These are phyloP conservation scores for Palythoa grandiflora DNA, from an alignment of 92 coral and sea anemone species.

Conservation along the genomic window DNA sequence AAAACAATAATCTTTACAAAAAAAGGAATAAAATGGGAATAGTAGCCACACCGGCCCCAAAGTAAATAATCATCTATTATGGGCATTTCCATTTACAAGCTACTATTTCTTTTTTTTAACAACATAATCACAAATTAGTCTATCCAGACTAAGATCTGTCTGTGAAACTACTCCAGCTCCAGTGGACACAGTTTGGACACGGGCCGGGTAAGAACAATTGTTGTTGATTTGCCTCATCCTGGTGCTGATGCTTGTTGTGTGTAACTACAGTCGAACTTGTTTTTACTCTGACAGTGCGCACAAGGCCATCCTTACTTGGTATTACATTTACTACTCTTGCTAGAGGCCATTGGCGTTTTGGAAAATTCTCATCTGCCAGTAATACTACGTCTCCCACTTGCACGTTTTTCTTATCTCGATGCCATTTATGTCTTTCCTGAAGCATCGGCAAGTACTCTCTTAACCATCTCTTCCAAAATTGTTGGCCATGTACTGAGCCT, in stretches of 20 bases:
- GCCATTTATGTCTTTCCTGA: slow-evolving; percentile 48
- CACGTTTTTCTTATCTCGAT: slow-evolving; percentile 16
- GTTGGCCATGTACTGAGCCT: background rate
- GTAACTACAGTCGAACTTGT: slow-evolving; percentile 53
- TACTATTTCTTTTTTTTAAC: too few relatives aligned
- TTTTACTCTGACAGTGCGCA: slow-evolving; percentile 41
- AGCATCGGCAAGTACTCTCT: background rate
- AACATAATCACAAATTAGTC: too few relatives aligned
- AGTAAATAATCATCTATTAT: too few relatives aligned
- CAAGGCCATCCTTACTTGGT: slow-evolving; percentile 45
- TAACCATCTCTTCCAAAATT: background rate
- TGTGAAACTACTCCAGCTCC: slow-evolving; percentile 39
- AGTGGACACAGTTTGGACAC: slow-evolving; percentile 44
- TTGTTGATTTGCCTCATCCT: slow-evolving; percentile 24
- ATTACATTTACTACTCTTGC: slow-evolving; percentile 35
- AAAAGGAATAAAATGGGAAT: too few relatives aligned
- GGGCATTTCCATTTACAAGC: too few relatives aligned
- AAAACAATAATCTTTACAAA: too few relatives aligned
- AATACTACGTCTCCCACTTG: slow-evolving; percentile 50
- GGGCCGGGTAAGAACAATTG: slow-evolving; percentile 42
- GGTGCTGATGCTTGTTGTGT: slow-evolving; percentile 23
- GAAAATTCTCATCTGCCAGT: slow-evolving; percentile 31
- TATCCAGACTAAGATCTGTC: too few relatives aligned
- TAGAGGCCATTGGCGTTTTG: slow-evolving; percentile 61
- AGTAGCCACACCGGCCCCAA: too few relatives aligned